Conservation (phyloP, 1,140 invertebrate species). For the Zaprionus kolodkinae region DNA sequence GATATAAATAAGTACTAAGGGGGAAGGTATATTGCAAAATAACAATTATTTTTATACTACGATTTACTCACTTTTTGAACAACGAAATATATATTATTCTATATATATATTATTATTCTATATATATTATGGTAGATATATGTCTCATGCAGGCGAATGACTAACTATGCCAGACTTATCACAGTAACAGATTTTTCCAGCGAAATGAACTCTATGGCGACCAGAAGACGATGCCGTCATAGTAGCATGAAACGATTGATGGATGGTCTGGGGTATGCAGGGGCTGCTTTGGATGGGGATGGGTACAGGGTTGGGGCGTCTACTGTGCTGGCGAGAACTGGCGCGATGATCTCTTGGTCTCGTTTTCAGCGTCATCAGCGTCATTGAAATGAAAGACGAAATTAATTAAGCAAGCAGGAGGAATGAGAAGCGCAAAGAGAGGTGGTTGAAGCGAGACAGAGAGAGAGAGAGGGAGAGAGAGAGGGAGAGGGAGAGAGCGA, state of each 20-base stretch:
- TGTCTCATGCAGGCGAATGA: too few relatives aligned
- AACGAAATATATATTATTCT: too few relatives aligned
- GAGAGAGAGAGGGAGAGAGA: background rate
- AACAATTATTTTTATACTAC: too few relatives aligned
- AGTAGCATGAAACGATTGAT: conserved; percentile 1
- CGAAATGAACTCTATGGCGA: background rate
- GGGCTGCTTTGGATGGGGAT: background rate
- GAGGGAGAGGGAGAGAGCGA: background rate
- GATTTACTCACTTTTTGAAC: too few relatives aligned
- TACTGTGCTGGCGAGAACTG: background rate
- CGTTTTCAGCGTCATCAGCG: conserved; percentile 34
- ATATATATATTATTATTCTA: too few relatives aligned
- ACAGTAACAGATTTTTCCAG: conserved; percentile 2
- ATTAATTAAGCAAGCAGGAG: conserved; percentile 59
- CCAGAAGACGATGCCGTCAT: conserved; percentile 1
- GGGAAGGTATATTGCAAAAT: too few relatives aligned
- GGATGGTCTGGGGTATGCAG: too few relatives aligned
- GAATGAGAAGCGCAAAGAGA: background rate
- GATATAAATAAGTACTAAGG: too few relatives aligned
- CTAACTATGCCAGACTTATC: too few relatives aligned
- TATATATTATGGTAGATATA: too few relatives aligned
- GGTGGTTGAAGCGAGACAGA: background rate
- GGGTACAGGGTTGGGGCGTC: background rate
- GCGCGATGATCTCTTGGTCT: conserved; percentile 25
- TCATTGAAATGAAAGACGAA: conserved; percentile 47